Evolutionary conservation across 2,113 vertebrate species (phyloP).

Genomic region (Dipodomys ordii): DNA sequence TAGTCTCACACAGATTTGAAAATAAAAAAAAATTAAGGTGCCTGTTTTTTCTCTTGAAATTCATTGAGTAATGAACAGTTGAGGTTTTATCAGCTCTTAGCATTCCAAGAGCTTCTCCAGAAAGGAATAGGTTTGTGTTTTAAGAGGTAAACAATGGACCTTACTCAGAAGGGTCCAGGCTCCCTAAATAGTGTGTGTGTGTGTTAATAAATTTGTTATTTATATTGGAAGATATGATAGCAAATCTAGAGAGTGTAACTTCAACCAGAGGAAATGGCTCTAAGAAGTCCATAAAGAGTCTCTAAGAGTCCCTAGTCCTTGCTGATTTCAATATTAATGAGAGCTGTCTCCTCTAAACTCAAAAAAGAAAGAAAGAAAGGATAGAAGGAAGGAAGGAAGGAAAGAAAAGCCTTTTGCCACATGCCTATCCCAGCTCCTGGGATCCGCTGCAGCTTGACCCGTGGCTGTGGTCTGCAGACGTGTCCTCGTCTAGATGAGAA

Average conservation of each 20-base stretch:
- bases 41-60: conserved; percentile 71
- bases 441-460: conserved; percentile 44
- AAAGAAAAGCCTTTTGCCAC: not conserved
- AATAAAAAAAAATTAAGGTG: not conserved
- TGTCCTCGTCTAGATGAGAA: conserved; percentile 52
- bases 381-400: too few relatives aligned
- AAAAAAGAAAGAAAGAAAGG: too few relatives aligned
- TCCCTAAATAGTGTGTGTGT: not conserved
- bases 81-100: not conserved
- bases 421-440: not conserved
- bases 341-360: not conserved
- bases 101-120: not conserved
- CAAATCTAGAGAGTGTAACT: not conserved
- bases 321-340: not conserved
- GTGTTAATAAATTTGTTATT: conserved; percentile 34
- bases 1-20: conserved; percentile 59
- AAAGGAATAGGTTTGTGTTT: conserved; percentile 58
- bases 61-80: conserved; percentile 53
- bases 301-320: too few relatives aligned
- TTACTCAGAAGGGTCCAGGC: conserved; percentile 49
- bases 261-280: not conserved
- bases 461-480: conserved; percentile 66
- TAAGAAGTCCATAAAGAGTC: not conserved
- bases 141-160: not conserved
- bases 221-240: not conserved